Conservation (phyloP, 2,888 invertebrate species). For the Eristalis arbustorum region DNA sequence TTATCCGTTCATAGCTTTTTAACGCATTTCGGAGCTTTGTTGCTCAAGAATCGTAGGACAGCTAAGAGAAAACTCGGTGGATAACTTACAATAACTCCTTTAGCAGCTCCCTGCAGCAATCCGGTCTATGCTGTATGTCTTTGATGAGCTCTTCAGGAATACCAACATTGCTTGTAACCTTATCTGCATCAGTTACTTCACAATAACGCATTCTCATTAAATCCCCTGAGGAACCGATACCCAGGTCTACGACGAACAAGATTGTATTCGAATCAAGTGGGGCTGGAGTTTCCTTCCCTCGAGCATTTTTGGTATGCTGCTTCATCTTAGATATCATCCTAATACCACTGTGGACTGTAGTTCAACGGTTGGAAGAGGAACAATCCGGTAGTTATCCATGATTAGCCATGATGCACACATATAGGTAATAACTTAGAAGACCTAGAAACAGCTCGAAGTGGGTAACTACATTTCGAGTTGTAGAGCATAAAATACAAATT, state of each 20-base stretch:
- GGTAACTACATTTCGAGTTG: too few species aligned
- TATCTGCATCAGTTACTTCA: conserved; percentile 93
- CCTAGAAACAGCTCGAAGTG: too few species aligned
- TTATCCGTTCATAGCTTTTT: conserved; percentile 1
- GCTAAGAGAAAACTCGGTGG: conserved; percentile 90
- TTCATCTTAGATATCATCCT: too few species aligned
- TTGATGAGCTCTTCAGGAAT: conserved; percentile 94
- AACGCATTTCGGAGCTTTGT: conserved; percentile 80
- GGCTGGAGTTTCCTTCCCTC: too few species aligned
- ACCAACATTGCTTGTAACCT: conserved; percentile 88
- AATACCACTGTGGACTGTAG: too few species aligned
- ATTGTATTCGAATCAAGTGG: not conserved
- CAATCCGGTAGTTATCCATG: too few species aligned
- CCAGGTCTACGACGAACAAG: conserved; percentile 82
- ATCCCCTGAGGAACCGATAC: conserved; percentile 89
- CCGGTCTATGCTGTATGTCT: conserved; percentile 88
- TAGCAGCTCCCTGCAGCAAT: conserved; percentile 83
- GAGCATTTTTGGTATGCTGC: too few species aligned
- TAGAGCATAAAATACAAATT: too few species aligned
- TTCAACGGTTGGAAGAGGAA: too few species aligned
- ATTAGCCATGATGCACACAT: too few species aligned
- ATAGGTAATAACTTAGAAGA: too few species aligned
- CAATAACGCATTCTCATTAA: conserved; percentile 92
- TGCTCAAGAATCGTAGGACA: conserved; percentile 89
- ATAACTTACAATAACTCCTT: conserved; percentile 84